phyloP scores from a whole-genome alignment of 2,888 invertebrate genomes.

The Leuctra nigra region DNA sequence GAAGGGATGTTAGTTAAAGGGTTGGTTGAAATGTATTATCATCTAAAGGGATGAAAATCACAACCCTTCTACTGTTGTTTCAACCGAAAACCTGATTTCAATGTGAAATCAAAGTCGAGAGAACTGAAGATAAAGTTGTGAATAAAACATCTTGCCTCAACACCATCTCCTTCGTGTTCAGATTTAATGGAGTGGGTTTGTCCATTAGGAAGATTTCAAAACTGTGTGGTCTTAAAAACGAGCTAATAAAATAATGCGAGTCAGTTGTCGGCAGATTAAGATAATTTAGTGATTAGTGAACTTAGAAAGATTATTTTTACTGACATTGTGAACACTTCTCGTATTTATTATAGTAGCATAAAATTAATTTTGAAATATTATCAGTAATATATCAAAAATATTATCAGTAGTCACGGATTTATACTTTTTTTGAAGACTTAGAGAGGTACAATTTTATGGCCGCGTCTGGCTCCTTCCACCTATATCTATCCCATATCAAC shows the following conservation, averaged over 20 bases:
- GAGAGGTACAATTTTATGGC: too few relatives aligned
- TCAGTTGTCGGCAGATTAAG: slow-evolving; percentile 14
- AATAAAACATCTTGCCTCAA: background rate
- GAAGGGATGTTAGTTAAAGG: slow-evolving; percentile 13
- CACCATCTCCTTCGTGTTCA: background rate
- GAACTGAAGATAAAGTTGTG: background rate
- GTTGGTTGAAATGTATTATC: background rate
- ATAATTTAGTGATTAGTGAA: background rate
- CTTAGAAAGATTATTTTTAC: background rate
- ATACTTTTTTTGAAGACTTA: too few relatives aligned
- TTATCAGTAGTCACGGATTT: background rate
- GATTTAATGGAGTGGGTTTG: slow-evolving; percentile 5
- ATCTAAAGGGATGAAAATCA: background rate
- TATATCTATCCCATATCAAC: too few relatives aligned
- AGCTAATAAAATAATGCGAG: slow-evolving; percentile 19
- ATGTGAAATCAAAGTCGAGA: background rate
- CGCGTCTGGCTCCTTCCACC: too few relatives aligned
- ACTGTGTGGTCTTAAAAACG: slow-evolving; percentile 13
- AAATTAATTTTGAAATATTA: too few relatives aligned
- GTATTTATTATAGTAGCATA: too few relatives aligned
- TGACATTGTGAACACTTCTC: too few relatives aligned
- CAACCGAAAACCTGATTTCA: background rate
- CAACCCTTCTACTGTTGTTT: background rate
- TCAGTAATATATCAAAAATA: too few relatives aligned
- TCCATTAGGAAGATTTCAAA: slow-evolving; percentile 19